Evolutionary conservation across 1,140 invertebrate genomes (phyloP), one percentile per base, ranked within the genome.

Genomic region (Cecropterus lyciades): DNA sequence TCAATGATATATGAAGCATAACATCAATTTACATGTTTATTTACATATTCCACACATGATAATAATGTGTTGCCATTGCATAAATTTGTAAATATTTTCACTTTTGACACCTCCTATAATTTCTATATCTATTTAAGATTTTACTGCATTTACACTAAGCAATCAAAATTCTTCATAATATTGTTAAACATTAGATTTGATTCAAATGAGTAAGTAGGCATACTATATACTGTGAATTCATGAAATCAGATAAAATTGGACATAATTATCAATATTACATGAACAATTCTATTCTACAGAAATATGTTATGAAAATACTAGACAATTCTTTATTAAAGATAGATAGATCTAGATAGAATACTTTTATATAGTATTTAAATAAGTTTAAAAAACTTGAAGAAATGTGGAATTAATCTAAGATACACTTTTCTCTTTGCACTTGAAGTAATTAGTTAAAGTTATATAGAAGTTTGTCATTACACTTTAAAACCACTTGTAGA

Each of bases 1-100:
- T 56, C 52, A 55, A 40, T 20, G 15, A 56, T 42, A 56, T 56
- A 33, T 43, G n/a, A 63, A 63, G 59, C 46, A 24, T 48, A 46
- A 62, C 37, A 51, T 51, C 11, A 27, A 42, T 49, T 42, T 37
- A 63, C 37, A 17, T 20, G 16, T 42, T 24, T 56, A 56, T 33
- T 33, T 33, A 33, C 30, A 33, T 4, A 33, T 24, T 24, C 20
- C 20, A 24, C 5, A 24, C 20, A 33, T 33, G 0, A 8, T 33
- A 33, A 9, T 33, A 33, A 33, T n/a, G n/a, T n/a, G n/a, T n/a
- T n/a, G n/a, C n/a, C n/a, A n/a, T n/a, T 33, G 30, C 30, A 33
- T 33, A 33, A 3, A 33, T 33, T 7, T 33, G 30, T 8, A 33
- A 24, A 3, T 0, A 33, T 33, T 33, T 33, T 6, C 30, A 33